phyloP scores from a whole-genome alignment of 2,113 vertebrate genomes.

The Hypomesus transpacificus region DNA sequence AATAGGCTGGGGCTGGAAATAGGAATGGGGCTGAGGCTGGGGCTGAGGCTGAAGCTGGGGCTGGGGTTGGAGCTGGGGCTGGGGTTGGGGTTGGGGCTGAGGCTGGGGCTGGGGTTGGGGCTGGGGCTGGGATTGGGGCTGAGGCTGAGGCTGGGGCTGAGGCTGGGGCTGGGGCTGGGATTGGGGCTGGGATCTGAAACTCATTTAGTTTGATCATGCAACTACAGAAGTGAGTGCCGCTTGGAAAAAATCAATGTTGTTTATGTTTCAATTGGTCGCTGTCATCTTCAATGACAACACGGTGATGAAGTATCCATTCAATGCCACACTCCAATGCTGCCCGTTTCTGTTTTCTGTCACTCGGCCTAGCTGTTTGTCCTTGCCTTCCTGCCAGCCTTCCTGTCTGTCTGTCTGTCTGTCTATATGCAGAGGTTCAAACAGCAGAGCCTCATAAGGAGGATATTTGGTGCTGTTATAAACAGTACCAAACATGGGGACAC shows the following conservation, averaged over 20 bases:
- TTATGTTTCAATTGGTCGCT: slow-evolving; percentile 1
- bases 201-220: too few species aligned
- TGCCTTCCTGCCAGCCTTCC: background rate
- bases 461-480: slow-evolving; percentile 1
- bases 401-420: background rate
- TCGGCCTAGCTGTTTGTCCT: background rate
- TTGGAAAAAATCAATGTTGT: slow-evolving; percentile 1
- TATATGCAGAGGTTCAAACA: background rate
- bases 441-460: background rate
- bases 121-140: too few species aligned
- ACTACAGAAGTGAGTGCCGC: too few species aligned
- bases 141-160: too few species aligned
- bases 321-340: background rate
- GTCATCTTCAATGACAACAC: background rate
- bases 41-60: too few species aligned
- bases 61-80: too few species aligned
- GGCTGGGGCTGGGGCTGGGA: too few species aligned
- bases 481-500: slow-evolving; percentile 1
- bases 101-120: too few species aligned
- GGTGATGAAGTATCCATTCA: background rate
- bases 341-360: background rate
- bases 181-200: too few species aligned
- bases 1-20: too few species aligned
- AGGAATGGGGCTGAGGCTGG: too few species aligned
- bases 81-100: too few species aligned